A percentile compares a stretch with the other conserved stretches of the same genome.
Conservation (phyloP, 2,797 vertebrate species). For the Chelidonichthys spinosus region DNA sequence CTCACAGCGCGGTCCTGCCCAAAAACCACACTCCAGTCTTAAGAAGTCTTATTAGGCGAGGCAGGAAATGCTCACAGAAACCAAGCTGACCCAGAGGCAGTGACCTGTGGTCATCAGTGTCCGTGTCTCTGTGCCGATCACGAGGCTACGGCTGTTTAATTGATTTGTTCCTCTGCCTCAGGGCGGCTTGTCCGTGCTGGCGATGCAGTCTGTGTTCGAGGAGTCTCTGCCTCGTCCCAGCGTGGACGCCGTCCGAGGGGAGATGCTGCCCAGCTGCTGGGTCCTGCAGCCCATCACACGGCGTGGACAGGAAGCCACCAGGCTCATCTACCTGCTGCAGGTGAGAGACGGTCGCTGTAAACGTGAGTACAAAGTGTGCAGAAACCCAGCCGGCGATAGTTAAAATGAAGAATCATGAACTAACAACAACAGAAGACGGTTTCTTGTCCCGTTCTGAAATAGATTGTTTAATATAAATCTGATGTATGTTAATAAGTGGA, state of each 20-base stretch:
- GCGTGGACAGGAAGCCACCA: slow-evolving; percentile 87
- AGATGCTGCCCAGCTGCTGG: slow-evolving; percentile 97
- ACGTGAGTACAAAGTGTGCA: neutral
- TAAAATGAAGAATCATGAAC: no score
- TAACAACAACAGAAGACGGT: no score
- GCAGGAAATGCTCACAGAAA: slow-evolving; percentile 18
- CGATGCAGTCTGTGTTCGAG: slow-evolving; percentile 94
- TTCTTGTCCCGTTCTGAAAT: neutral
- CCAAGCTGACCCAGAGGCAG: slow-evolving; percentile 40
- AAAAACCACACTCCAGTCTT: slow-evolving; percentile 2
- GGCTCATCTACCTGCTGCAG: slow-evolving; percentile 92
- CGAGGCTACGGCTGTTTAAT: slow-evolving; percentile 53
- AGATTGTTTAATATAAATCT: neutral
- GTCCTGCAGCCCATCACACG: slow-evolving; percentile 88
- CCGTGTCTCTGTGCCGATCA: slow-evolving; percentile 47
- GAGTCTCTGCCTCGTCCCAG: slow-evolving; percentile 92
- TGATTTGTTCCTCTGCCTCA: slow-evolving; percentile 63
- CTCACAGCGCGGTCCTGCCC: neutral
- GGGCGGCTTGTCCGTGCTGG: slow-evolving; percentile 89
- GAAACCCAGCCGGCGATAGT: neutral
- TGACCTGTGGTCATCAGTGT: slow-evolving; percentile 42
- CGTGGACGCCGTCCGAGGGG: slow-evolving; percentile 89
- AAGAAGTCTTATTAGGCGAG: neutral
- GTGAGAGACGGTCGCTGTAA: slow-evolving; percentile 72
- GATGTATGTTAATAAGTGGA: no score